Evolutionary conservation across 2,888 invertebrate genomes (phyloP).

Genomic region (Zygogramma bicolorata): DNA sequence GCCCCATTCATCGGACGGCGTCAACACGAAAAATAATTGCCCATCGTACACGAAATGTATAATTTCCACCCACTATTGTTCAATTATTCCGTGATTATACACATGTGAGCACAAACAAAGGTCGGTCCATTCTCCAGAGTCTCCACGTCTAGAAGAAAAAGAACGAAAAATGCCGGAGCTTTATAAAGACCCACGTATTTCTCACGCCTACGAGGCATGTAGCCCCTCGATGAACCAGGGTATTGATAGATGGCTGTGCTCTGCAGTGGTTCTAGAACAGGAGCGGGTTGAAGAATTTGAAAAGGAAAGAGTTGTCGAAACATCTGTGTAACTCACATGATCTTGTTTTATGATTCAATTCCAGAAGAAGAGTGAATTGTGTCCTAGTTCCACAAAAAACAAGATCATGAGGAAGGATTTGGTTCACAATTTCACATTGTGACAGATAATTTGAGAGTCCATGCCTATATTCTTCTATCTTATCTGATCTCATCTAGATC

Average conservation of each 20-base stretch:
- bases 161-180: background rate
- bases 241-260: slow-evolving; percentile 10
- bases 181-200: slow-evolving; percentile 20
- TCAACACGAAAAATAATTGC: slow-evolving; percentile 7
- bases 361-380: no score
- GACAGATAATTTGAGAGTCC: no score
- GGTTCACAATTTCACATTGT: no score
- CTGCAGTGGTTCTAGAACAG: background rate
- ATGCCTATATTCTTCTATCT: no score
- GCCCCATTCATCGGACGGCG: slow-evolving; percentile 5
- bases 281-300: no score
- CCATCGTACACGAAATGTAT: slow-evolving; percentile 16
- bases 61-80: slow-evolving; percentile 43
- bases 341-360: no score
- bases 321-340: no score
- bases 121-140: slow-evolving; percentile 18
- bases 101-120: slow-evolving; percentile 38
- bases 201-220: slow-evolving; percentile 25
- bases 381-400: no score
- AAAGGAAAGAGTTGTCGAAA: no score
- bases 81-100: slow-evolving; percentile 35
- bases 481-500: no score
- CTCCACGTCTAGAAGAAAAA: slow-evolving; percentile 13
- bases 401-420: no score
- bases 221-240: slow-evolving; percentile 4